Evolutionary conservation across 2,888 invertebrate genomes (phyloP), one percentile per base, ranked within the genome.

Genomic region (Ligdia adustata): DNA sequence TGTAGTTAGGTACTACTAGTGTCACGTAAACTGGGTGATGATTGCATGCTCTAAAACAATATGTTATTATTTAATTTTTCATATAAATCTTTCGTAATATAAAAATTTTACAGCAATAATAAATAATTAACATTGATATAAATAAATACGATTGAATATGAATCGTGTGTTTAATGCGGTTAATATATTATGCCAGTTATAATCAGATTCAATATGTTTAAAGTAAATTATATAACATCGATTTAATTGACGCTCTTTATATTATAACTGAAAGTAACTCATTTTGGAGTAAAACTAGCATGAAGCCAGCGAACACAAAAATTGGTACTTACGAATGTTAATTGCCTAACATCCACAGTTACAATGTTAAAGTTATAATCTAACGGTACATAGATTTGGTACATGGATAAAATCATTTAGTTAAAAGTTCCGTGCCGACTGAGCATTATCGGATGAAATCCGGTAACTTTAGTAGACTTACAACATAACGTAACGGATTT

Each of bases 381-480:
- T 69, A 72, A 77, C 74, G 71, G 46, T 45, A 40, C 55, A 60
- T 47, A 64, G 74, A 76, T 77, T 72, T 62, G 57, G 64, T 62
- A 62, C 68, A 59, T 37, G 59, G 74, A 76, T 72, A 71, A 68
- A 68, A 38, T 24, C 18, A 45, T 20, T 29, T 48, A 56, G 52
- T 55, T n/a, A 57, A 52, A 52, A 57, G 46, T 55, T 68, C 68
- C 53, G 57, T 65, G 72, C 64, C 66, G 65, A 67, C 64, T 64
- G 61, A 56, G 62, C 65, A 69, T 69, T 69, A 67, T 68, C 64
- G 58, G 62, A 57, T 53, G 58, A 60, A 53, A 66, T 54, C 57
- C 49, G 61, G 60, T 61, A 58, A 51, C 45, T 26, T 37, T 54
- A 51, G 62, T 4, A 65, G 67, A 68, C 69, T 70, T 69, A 60